Base-by-base conservation (phyloP, 2,888 invertebrate species). In the Agriopis marginaria region DNA sequence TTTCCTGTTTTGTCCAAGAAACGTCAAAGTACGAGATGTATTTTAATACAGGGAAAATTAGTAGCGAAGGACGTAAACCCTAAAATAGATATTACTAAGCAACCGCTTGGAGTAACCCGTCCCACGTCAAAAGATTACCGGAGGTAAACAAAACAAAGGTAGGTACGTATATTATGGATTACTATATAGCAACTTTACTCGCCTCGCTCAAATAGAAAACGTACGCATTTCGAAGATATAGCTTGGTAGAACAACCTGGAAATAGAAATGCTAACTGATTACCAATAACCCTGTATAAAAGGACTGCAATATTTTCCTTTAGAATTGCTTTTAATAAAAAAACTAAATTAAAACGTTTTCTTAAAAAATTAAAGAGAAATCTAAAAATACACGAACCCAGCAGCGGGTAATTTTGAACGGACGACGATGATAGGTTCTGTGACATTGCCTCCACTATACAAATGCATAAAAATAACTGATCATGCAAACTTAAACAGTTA, bases 21-120 rank as follows among this genome's bases (percentile, higher is more conserved):
- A 9, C n/a, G 12, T 9, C 63, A 49, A 42, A 56, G 40, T 11
- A 49, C 56, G n/a, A 54, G n/a, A 8, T 56, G 23, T 32, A 45
- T 17, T 42, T 9, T 40, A 50, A 49, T 61, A 61, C 47, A 55
- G 49, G 62, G 63, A 58, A 53, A 63, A 63, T 68, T n/a, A 23
- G 32, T 56, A 47, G 8, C 11, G 49, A 62, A 56, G 32, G 60
- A 50, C 67, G 53, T 54, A 66, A 47, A 8, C n/a, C 14, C 55
- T 61, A 61, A 62, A 66, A 66, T 66, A 66, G 50, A 62, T 56
- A 49, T 50, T 49, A 66, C 55, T 61, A 44, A 32, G 42, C 42
- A n/a, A 54, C 4, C 40, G 40, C 40, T 44, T 1, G 50, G 17
- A 42, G 45, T 62, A 56, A 55, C 63, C 42, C 59, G 12, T 45